Evolutionary conservation across 2,888 invertebrate genomes (phyloP), one percentile per base, ranked within the genome.

Genomic region (Pseudeuparius sepicola): DNA sequence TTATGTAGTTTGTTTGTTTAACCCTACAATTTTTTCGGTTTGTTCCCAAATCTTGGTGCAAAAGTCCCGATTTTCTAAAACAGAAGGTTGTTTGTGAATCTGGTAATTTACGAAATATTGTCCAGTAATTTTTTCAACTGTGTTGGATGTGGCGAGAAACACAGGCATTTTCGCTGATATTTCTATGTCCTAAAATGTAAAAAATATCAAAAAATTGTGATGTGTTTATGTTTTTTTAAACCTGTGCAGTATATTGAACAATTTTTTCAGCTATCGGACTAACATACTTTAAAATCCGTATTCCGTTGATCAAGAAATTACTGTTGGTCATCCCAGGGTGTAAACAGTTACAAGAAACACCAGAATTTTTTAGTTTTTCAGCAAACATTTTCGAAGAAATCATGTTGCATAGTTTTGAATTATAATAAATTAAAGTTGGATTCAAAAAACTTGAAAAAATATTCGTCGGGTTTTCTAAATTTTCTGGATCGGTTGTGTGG

Each of bases 381-480:
- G 48, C 40, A 33, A 49, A 46, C 23, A 40, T 43, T 25, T 44
- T 45, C 1, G 47, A 37, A 15, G 44, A 24, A 13, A 51, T 48
- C 51, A 51, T 51, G 29, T 48, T 49, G 29, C 46, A 51, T 20
- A 49, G 30, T 28, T 51, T 51, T 2, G 51, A 43, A 28, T 51
- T 49, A 29, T 51, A 49, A 29, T 51, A 51, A 15, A 44, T 47
- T 9, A 43, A 12, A n/a, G 42, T 11, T 12, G 34, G n/a, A n/a
- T n/a, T n/a, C n/a, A n/a, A n/a, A n/a, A n/a, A n/a, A 20, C 20
- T 6, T 20, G 20, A 20, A 20, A 20, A n/a, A 7, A 20, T 7
- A 7, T 6, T 20, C n/a, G 6, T 6, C 7, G 20, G 20, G 6
- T 20, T 20, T 7, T 20, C n/a, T 20, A 20, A 20, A 20, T 20